Conservation (phyloP, 2,797 vertebrate species). For the Pangasius sanitwongsei region DNA sequence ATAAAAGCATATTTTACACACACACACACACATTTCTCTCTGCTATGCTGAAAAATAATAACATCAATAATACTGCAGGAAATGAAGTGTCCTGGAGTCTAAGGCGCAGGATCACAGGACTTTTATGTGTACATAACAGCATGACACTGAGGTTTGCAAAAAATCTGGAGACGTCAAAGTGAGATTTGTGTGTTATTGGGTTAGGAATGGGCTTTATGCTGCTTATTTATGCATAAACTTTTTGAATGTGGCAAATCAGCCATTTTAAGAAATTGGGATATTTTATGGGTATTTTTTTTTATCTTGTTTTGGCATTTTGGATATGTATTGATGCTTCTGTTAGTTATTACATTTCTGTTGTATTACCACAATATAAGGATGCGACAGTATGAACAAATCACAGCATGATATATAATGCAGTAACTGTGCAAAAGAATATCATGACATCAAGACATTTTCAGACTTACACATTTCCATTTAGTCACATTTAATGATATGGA, state of each 20-base stretch:
- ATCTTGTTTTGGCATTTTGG: not conserved
- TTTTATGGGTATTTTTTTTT: not conserved
- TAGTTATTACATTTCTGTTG: not conserved
- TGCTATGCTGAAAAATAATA: conserved; percentile 72
- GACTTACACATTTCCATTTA: not conserved
- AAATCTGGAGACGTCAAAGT: conserved; percentile 23
- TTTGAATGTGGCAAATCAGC: not conserved
- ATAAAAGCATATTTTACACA: conserved; percentile 63
- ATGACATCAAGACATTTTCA: not conserved
- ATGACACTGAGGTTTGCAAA: conserved; percentile 32
- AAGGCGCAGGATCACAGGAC: conserved; percentile 58
- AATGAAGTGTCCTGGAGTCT: conserved; percentile 73
- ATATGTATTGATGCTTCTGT: not conserved
- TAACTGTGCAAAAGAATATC: too few species aligned
- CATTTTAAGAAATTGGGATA: not conserved
- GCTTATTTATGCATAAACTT: conserved; percentile 39
- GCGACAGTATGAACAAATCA: not conserved
- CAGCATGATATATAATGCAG: not conserved
- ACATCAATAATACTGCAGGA: conserved; percentile 78
- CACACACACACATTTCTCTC: conserved; percentile 57
- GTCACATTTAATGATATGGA: not conserved
- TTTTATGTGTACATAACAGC: conserved; percentile 55
- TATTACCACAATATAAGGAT: not conserved
- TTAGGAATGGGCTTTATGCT: conserved; percentile 31
- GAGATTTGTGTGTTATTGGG: conserved; percentile 47